A percentile compares a stretch with the other conserved stretches of the same genome.
Evolutionary conservation across 2,113 vertebrate species (phyloP).

Genomic region (Hydrochoerus hydrochaeris): DNA sequence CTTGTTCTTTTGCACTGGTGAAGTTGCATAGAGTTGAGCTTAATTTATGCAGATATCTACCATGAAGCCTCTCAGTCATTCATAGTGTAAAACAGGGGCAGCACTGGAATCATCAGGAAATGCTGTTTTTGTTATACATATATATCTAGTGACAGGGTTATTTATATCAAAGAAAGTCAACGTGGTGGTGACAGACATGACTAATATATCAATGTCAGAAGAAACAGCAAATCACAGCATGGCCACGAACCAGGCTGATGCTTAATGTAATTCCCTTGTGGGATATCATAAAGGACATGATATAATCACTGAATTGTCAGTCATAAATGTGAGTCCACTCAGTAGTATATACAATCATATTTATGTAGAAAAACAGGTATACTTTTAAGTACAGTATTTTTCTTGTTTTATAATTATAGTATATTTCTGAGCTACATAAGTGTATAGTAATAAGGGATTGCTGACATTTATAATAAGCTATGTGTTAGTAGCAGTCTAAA

Average conservation of each 20-base stretch:
- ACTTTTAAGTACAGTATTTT: not conserved
- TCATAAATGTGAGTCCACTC: not conserved
- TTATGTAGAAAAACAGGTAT: not conserved
- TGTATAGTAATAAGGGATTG: not conserved
- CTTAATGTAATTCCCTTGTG: not conserved
- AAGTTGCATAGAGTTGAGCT: not conserved
- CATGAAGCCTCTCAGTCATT: not conserved
- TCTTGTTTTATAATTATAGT: not conserved
- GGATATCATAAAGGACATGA: not conserved
- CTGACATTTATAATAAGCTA: not conserved
- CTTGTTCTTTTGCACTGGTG: conserved; percentile 18
- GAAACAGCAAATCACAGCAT: not conserved
- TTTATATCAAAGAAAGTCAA: conserved; percentile 55
- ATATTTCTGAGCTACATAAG: not conserved
- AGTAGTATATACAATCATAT: not conserved
- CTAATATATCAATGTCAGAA: conserved; percentile 16
- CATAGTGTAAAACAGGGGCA: not conserved
- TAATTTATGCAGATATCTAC: conserved; percentile 11
- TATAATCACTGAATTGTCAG: conserved; percentile 45
- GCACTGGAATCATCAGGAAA: not conserved
- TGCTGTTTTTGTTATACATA: not conserved
- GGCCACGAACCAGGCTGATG: not conserved
- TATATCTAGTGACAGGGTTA: not conserved
- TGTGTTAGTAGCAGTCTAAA: conserved; percentile 18
- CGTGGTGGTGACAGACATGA: not conserved